Percentiles rank a stretch among this genome's conserved stretches.
phyloP scores from a whole-genome alignment of 35 echinoderm and acorn worm species.

The Diadema setosum region DNA sequence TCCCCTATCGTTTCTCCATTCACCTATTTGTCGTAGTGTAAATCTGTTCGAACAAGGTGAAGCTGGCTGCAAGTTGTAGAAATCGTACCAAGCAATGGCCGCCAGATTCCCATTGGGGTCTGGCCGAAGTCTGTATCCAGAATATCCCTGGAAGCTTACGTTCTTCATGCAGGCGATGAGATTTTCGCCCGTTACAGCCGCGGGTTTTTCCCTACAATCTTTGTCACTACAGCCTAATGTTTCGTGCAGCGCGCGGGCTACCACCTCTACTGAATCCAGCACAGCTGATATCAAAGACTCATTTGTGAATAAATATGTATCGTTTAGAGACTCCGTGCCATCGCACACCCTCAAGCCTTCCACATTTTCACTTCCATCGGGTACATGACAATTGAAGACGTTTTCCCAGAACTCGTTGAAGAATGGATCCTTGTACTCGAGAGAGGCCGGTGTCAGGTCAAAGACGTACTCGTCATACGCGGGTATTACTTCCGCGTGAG shows the following conservation, averaged over 20 bases:
- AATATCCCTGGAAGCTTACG: slow-evolving; percentile 41
- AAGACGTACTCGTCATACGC: slow-evolving; percentile 42
- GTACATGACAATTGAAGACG: slow-evolving; percentile 38
- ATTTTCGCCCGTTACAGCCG: background rate
- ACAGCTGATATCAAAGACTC: slow-evolving; percentile 17
- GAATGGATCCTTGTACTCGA: slow-evolving; percentile 64
- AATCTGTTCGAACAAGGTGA: background rate
- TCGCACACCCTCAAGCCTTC: background rate
- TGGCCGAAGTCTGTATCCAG: slow-evolving; percentile 18
- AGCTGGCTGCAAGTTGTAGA: slow-evolving; percentile 47
- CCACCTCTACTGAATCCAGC: slow-evolving; percentile 65
- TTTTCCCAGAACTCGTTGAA: slow-evolving; percentile 73
- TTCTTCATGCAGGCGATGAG: slow-evolving; percentile 64
- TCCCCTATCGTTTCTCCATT: slow-evolving; percentile 4
- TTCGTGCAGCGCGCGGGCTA: slow-evolving; percentile 42
- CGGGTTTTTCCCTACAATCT: background rate
- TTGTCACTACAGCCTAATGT: slow-evolving; percentile 10
- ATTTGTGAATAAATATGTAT: slow-evolving; percentile 3
- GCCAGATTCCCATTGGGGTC: slow-evolving; percentile 40
- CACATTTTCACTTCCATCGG: background rate
- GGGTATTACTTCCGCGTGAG: background rate
- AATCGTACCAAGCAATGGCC: slow-evolving; percentile 49
- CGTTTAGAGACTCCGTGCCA: slow-evolving; percentile 26
- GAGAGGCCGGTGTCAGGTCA: background rate
- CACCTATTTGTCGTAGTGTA: background rate